Evolutionary conservation across 2,888 invertebrate genomes (phyloP), one percentile per base, ranked within the genome.

Genomic region (Eledona agricola): DNA sequence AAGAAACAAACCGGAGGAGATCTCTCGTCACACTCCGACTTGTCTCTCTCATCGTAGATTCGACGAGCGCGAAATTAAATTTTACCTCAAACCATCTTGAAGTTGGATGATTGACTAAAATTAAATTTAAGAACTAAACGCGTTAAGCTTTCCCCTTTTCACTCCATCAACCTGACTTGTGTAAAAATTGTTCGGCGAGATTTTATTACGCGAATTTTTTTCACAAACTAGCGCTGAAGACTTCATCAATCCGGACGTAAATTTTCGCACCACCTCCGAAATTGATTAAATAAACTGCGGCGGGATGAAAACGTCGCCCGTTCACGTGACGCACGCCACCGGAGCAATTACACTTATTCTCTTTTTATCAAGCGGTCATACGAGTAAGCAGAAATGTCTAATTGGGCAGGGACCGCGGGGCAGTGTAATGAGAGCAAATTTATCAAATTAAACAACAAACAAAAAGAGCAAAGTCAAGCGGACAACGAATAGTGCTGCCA

Each of bases 71-170:
- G 63, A 75, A 74, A 74, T 74, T 74, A 73, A 74, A 72, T 74
- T 74, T 69, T 66, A 73, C 72, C 72, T 73, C 74, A 73, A 72
- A 71, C 72, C 71, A 66, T 72, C 71, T 71, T 69, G 67, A 69
- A 71, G 70, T 71, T 69, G 67, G 72, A 74, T 76, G 76, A 76
- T 76, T 75, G 75, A 74, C 73, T 75, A 72, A 76, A 77, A 77
- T 76, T 77, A 75, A 76, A 77, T 76, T 76, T 74, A 71, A 72
- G 73, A 75, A 76, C 72, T 75, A 73, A 74, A 75, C 72, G 71
- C 72, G 73, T 72, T 74, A 73, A 74, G 72, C 73, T 72, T 72
- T 71, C 71, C 72, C 71, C 72, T 71, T 73, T 74, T 71, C 68
- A 70, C 72, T 73, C 70, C 70, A 70, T 71, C 69, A 71, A 69